A percentile compares a stretch with the other conserved stretches of the same genome.
Evolutionary conservation across 2,888 invertebrate genomes (phyloP).

Genomic region (Microplitis deprimator): DNA sequence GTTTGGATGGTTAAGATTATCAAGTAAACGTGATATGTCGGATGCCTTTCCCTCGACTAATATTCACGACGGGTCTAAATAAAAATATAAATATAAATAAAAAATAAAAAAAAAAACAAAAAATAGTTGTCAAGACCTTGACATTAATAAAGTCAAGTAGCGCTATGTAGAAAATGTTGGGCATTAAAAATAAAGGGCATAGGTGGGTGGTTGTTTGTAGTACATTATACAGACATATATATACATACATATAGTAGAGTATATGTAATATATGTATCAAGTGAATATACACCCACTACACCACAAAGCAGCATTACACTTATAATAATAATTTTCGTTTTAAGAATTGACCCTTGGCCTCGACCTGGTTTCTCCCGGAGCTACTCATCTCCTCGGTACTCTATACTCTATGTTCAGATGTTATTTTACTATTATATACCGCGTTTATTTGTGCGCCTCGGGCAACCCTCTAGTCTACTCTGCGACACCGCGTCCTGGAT

Average conservation of each 20-base stretch:
- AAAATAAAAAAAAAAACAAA: neutral
- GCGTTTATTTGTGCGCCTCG: conserved; percentile 22
- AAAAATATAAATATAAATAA: neutral
- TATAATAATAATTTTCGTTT: conserved; percentile 24
- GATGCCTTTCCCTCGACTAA: conserved; percentile 21
- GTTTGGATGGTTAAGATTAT: conserved; percentile 12
- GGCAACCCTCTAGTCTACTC: conserved; percentile 11
- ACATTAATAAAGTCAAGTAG: conserved; percentile 21
- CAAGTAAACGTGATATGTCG: conserved; percentile 1
- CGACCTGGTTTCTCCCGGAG: conserved; percentile 34
- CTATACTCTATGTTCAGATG: neutral
- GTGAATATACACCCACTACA: neutral
- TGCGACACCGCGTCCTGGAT: conserved; percentile 35
- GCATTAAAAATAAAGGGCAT: neutral
- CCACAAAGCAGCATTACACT: conserved; percentile 1
- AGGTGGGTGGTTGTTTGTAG: conserved; percentile 15
- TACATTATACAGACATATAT: neutral
- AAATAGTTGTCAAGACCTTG: conserved; percentile 28
- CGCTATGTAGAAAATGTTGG: neutral
- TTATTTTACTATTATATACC: neutral
- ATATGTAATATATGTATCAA: neutral
- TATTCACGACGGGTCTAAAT: conserved; percentile 6
- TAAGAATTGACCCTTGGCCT: conserved; percentile 34
- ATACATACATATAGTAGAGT: neutral
- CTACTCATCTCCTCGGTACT: conserved; percentile 11